Evolutionary conservation across 1,140 invertebrate species (phyloP).

Genomic region (Ridgeia piscesae): DNA sequence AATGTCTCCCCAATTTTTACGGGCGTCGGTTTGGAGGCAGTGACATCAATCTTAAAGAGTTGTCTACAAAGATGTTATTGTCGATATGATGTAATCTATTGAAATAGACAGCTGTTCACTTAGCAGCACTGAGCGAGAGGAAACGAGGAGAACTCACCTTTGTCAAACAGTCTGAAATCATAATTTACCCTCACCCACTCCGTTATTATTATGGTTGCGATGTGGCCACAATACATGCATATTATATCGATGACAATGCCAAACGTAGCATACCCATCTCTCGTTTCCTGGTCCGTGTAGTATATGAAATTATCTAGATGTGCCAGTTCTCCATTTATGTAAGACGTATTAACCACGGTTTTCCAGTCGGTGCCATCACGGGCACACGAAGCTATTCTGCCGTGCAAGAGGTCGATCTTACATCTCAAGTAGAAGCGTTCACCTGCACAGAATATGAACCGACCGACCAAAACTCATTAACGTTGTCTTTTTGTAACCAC

Average conservation of each 20-base stretch:
- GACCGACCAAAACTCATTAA: background rate
- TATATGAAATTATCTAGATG: background rate
- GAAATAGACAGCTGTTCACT: background rate
- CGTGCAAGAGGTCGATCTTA: background rate
- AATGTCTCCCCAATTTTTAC: background rate
- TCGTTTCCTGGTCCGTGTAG: background rate
- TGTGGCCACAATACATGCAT: background rate
- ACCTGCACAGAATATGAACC: background rate
- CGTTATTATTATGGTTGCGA: background rate
- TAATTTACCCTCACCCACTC: too few species aligned
- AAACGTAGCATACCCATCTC: background rate
- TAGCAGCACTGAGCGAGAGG: background rate
- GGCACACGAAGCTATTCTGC: background rate
- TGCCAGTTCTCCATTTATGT: background rate
- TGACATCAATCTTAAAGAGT: background rate
- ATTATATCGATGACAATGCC: background rate
- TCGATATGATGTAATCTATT: background rate
- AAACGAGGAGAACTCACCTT: background rate
- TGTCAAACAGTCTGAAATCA: background rate
- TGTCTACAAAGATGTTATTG: background rate
- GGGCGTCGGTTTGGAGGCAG: background rate
- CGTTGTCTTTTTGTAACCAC: background rate
- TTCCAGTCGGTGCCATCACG: background rate
- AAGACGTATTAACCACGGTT: background rate
- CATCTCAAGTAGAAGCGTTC: background rate